phyloP scores from a whole-genome alignment of 2,797 vertebrate genomes.

The Myotis pilosus region DNA sequence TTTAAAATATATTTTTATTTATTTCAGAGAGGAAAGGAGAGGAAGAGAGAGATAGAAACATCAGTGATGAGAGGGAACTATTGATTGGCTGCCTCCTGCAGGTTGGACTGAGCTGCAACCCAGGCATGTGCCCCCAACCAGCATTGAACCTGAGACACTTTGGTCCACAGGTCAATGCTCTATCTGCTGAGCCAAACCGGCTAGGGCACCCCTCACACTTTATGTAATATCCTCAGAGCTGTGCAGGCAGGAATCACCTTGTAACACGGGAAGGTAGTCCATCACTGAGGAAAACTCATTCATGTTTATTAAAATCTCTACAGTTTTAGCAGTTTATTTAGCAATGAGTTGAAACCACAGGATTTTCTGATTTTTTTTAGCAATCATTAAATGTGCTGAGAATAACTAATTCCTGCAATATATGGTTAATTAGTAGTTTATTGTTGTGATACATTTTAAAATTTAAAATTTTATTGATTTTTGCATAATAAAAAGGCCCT shows the following conservation, averaged over 20 bases:
- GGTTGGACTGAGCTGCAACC: too few relatives aligned
- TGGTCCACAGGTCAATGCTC: too few relatives aligned
- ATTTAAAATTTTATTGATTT: neutral
- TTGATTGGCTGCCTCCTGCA: too few relatives aligned
- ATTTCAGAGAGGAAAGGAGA: too few relatives aligned
- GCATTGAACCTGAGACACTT: too few relatives aligned
- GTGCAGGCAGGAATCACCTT: neutral
- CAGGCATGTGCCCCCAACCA: too few relatives aligned
- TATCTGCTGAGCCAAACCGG: too few relatives aligned
- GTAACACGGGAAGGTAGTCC: neutral
- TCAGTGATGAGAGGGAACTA: too few relatives aligned
- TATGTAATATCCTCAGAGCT: neutral
- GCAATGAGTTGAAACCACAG: neutral
- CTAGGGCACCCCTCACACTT: neutral
- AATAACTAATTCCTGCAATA: slow-evolving; percentile 1
- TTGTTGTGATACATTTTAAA: neutral
- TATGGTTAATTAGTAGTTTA: neutral
- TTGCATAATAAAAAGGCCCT: neutral
- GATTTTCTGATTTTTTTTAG: neutral
- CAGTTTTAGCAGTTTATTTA: neutral
- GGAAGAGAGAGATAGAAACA: too few relatives aligned
- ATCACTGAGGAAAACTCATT: neutral
- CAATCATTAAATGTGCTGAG: neutral
- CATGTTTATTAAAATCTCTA: neutral
- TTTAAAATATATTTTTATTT: too few relatives aligned